Evolutionary conservation across 1,140 invertebrate genomes (phyloP), one percentile per base, ranked within the genome.

Genomic region (Drosophila watanabei): DNA sequence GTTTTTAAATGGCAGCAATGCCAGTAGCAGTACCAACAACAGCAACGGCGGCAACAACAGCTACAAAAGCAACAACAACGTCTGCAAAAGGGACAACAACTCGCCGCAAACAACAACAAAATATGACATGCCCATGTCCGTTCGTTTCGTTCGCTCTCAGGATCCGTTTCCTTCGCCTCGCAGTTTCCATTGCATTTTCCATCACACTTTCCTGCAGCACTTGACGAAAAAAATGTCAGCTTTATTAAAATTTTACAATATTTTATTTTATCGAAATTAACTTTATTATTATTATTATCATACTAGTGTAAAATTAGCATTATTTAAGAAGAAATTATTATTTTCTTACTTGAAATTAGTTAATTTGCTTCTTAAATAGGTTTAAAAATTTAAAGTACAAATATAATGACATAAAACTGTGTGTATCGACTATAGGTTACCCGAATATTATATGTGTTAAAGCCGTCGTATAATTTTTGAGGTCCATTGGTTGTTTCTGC

Each of bases 71-170:
- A 59, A 30, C 59, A 71, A 72, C 60, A 70, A 60, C 32, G 58
- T 24, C 45, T 8, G 54, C 24, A 45, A 45, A 66, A 48, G 28
- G 58, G 63, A 61, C 63, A 66, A 63, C 64, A 71, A 71, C 37
- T 73, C 32, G 51, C 68, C 78, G 61, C 77, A 79, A 66, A 33
- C 78, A 80, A 80, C 78, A 80, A 66, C 78, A 80, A 89, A 90
- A 89, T 90, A 89, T 90, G 86, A 82, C 86, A 90, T 76, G 54
- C 58, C 82, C 78, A 90, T 90, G 86, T 89, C 86, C 83, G 83
- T 79, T 87, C 79, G 68, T 56, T 71, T 71, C 68, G 59, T 76
- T 86, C 66, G 56, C 56, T 61, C 52, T 71, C 83, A 77, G 83
- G 60, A 66, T 86, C 83, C 86, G 86, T 80, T 88, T 89, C 86